Evolutionary conservation across 2,113 vertebrate genomes (phyloP).

Genomic region (Trochalopteron elliotii): DNA sequence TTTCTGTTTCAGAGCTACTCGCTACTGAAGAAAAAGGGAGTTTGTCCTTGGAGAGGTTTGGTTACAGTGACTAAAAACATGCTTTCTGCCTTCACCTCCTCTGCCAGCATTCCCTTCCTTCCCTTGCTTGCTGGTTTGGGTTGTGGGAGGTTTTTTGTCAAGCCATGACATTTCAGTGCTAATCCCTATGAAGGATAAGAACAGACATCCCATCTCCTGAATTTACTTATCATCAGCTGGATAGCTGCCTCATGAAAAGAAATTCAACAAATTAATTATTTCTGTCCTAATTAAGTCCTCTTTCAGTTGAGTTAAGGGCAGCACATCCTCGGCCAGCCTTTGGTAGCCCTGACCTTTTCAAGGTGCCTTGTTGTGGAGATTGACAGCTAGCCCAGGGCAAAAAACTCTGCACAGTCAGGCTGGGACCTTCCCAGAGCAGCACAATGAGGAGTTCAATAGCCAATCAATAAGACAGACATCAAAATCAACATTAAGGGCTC

Average conservation of each 20-base stretch:
- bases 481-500: neutral
- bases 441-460: conserved; percentile 14
- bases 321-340: neutral
- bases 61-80: neutral
- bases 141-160: neutral
- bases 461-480: conserved; percentile 30
- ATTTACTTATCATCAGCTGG: neutral
- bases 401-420: neutral
- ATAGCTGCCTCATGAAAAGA: neutral
- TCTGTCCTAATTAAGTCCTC: neutral
- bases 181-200: neutral
- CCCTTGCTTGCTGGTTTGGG: neutral
- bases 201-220: neutral
- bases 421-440: neutral
- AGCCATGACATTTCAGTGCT: neutral
- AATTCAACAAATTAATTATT: neutral
- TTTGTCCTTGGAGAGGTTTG: neutral
- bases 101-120: neutral
- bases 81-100: neutral
- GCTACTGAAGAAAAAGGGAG: neutral
- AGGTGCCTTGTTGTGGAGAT: neutral
- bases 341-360: conserved; percentile 6
- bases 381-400: conserved; percentile 6
- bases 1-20: neutral
- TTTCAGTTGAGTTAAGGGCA: neutral